Base-by-base conservation (phyloP, 2,113 vertebrate genomes). In the Balaeniceps rex region DNA sequence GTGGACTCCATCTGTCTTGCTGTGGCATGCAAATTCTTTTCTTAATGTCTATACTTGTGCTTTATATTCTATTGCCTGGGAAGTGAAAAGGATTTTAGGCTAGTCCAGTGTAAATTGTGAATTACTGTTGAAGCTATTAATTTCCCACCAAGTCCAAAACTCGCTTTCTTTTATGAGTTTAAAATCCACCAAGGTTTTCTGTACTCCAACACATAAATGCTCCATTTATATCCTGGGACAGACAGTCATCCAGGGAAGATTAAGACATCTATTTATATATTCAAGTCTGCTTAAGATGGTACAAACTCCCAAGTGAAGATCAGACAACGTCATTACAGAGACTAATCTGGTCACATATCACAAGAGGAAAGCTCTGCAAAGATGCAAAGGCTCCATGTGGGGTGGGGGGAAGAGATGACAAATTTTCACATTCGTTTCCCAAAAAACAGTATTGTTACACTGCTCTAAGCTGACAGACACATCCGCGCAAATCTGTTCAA, bases 221-320 rank as follows among this genome's bases (percentile, higher is more conserved):
- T 71, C 38, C 8, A 4, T 70, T 94, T 93, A 46, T 63, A 77
- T 49, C 29, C 55, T 2, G 6, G 71, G 46, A 44, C 65, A 94
- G 64, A 19, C n/a, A 71, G 17, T 77, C 34, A 70, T 11, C 11
- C 46, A 71, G 49, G 57, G 36, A 95, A 78, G 87, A 77, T 88
- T 94, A 94, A 88, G 74, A 64, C 21, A 42, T 65, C 93, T 97
- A 94, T 95, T 94, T 97, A 82, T 97, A 91, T 58, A 76, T 34
- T 79, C 36, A 74, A 85, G 87, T 82, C 93, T 77, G 81, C 93
- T 95, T 96, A 97, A 72, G 83, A 76, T 52, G 14, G 17, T 55
- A 79, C 36, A 78, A 78, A 89, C 49, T 82, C 88, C 49, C 87
- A 80, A 24, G 65, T 89, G 66, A 89, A 91, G 86, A 94, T 91